Evolutionary conservation across 2,888 invertebrate species (phyloP), one percentile per base, ranked within the genome.

Genomic region (Lucinisca nassula): DNA sequence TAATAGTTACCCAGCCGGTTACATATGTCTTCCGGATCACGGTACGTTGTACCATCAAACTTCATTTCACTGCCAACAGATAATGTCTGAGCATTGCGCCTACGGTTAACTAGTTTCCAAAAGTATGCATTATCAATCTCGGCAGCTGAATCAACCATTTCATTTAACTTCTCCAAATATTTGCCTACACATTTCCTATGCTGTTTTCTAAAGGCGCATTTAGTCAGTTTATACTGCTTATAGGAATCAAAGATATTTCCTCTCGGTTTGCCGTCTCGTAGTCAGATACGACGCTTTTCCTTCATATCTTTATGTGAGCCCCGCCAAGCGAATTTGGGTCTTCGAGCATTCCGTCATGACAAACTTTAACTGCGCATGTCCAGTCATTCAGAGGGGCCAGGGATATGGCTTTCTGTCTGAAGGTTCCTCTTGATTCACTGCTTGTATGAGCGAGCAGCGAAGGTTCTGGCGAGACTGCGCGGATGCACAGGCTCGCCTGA

Each of bases 221-320:
- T 75, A 4, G 75, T 14, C 4, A 1, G 1, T n/a, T 75, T 75
- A 49, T 75, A 75, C 0, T 2, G 21, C 1, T 30, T 4, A 17
- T 51, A 75, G 0, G 12, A 30, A 0, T 27, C 30, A 27, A 6
- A 49, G 21, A 14, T 12, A 30, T 75, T 35, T 8, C 75, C 75
- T 32, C 51, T 75, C 2, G 75, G 75, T 0, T 32, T 27, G 32
- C 32, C 30, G 1, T 37, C 37, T 17, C 2, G 27, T 49, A 75
- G n/a, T 58, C 77, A 77, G 14, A 14, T 30, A 8, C 3, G 4
- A 35, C 77, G 35, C 21, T 30, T 37, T 6, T 10, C 24, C 21
- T 58, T 38, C 77, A 77, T 77, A n/a, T 8, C n/a, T n/a, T 49
- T 58, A 37, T 58, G 77, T 17, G 37, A n/a, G n/a, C n/a, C n/a